Base-by-base conservation (phyloP, 1,140 invertebrate species). In the Bombus pascuorum region DNA sequence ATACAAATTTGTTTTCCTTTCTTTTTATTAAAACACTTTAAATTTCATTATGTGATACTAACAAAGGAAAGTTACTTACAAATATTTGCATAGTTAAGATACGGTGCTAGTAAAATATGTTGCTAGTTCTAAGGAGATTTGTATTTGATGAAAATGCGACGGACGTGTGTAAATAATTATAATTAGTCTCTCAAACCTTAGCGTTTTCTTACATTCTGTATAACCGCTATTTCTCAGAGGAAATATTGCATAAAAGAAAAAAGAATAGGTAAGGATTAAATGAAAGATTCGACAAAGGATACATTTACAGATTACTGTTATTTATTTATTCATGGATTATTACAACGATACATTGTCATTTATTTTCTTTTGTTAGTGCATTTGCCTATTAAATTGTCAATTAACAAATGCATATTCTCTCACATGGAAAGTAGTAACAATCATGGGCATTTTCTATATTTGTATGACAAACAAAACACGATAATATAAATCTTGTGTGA, bases 121-220 rank as follows among this genome's bases (percentile, higher is more conserved):
- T 86, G 75, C 80, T 87, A 90, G 62, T 89, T 82, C 57, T 89
- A 76, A 88, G 76, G 57, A 82, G 66, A 91, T 91, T 89, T 72
- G 73, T 87, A 87, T 82, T 25, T 28, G 57, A 44, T 39, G 62
- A 47, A 80, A 59, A 57, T 70, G 39, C 53, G 73, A 10, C 28
- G 47, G 73, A 81, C 8, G 3, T 71, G 62, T 65, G 80, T 77
- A 86, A 66, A 70, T 83, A 85, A 81, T 66, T 28, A 66, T 34
- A 57, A 82, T 53, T 87, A 83, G 57, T 74, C 75, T 74, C 44
- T 70, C 72, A 47, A 75, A 77, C 18, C 65, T 78, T 81, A 70
- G 42, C 34, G 37, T 77, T 88, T 82, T 89, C 84, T 80, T 76
- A 86, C 72, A 86, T 79, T 75, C 44, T 73, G 22, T 65, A 57